Evolutionary conservation across 2,797 vertebrate genomes (phyloP), one percentile per base, ranked within the genome.

Genomic region (Uromys caudimaculatus): DNA sequence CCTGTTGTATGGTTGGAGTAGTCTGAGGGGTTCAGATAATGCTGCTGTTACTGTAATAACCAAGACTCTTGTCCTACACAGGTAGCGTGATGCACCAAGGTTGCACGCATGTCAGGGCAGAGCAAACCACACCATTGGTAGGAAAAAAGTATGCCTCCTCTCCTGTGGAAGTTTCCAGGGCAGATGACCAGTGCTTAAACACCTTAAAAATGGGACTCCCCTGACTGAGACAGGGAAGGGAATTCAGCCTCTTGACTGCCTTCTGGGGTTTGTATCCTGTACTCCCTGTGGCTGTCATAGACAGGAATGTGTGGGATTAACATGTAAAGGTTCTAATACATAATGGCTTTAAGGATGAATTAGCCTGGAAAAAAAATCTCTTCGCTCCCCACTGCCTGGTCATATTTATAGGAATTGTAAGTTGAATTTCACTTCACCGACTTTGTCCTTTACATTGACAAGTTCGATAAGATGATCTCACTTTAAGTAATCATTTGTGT

Each of bases 401-500:
- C 95, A 64, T 97, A 97, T 98, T 98, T 98, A 96, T 93, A 97
- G 97, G 97, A 91, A 85, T 94, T 96, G 84, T 90, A 89, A 44
- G 44, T 97, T 98, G 97, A 96, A 96, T 98, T 98, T 97, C 87
- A 86, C 91, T 95, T 97, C 98, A 97, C 96, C 89, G 96, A 98
- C 87, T 97, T 96, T 97, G 95, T 98, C 98, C 97, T 98, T 98
- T 98, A 97, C 93, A 97, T 97, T 97, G 98, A 97, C 97, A 98
- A 98, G 85, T 95, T 93, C 90, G 96, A 98, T 98, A 98, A 97
- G 94, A 98, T 97, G 97, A 97, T 98, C 96, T 97, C 86, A 52
- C 98, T 98, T 98, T 97, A 97, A 98, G 97, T 98, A 97, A 97
- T 98, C 95, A 95, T 97, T 98, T 97, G 95, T 97, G 95, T 98